phyloP scores from a whole-genome alignment of 2,888 invertebrate genomes.

The Malacosoma neustria region DNA sequence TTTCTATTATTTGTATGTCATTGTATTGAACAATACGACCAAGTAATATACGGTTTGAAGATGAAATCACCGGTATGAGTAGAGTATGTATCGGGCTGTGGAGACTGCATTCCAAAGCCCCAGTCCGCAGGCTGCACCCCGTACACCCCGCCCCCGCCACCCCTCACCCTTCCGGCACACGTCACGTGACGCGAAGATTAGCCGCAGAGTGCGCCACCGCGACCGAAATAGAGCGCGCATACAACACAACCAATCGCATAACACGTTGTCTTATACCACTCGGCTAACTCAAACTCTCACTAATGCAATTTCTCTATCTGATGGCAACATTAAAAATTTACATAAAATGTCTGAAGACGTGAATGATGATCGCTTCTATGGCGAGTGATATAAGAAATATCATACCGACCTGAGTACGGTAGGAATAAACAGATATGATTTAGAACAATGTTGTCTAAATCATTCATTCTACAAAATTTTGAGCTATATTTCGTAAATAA shows the following conservation, averaged over 20 bases:
- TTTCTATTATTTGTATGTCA: conserved; percentile 2
- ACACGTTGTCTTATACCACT: conserved; percentile 39
- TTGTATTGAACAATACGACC: neutral
- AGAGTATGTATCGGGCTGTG: conserved; percentile 49
- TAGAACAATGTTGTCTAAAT: too few relatives aligned
- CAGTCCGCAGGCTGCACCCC: conserved; percentile 29
- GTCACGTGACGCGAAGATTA: conserved; percentile 72
- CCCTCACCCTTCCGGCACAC: conserved; percentile 67
- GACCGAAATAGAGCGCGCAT: conserved; percentile 68
- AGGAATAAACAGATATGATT: too few relatives aligned
- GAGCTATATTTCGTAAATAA: too few relatives aligned
- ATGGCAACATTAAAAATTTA: too few relatives aligned
- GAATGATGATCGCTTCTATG: too few relatives aligned
- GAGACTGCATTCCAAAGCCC: conserved; percentile 68
- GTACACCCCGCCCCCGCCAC: conserved; percentile 37
- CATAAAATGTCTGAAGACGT: too few relatives aligned
- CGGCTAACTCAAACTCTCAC: conserved; percentile 42
- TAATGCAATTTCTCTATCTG: neutral
- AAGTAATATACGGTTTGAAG: conserved; percentile 29
- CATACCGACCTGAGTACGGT: too few relatives aligned
- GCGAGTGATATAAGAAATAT: too few relatives aligned
- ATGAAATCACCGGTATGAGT: conserved; percentile 43
- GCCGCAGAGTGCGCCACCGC: conserved; percentile 66
- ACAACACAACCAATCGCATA: conserved; percentile 34
- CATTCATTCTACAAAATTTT: too few relatives aligned